A percentile compares a stretch with the other conserved stretches of the same genome.
Evolutionary conservation across 2,113 vertebrate species (phyloP).

Genomic region (Larimichthys polyactis): DNA sequence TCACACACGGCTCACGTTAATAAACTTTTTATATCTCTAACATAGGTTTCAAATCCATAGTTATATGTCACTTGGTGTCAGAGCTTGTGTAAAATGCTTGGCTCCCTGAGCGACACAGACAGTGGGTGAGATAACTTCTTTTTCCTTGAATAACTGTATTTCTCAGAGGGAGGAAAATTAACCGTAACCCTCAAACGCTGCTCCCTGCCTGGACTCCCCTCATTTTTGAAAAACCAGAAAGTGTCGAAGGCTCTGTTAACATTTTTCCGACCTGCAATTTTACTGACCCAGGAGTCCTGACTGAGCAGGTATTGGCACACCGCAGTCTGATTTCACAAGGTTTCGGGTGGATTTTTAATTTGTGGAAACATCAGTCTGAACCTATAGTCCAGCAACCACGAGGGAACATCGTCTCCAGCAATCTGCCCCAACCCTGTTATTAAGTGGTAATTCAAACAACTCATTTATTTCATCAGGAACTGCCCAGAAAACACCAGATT

Average conservation of each 20-base stretch:
- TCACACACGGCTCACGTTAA: not conserved
- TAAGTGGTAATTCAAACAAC: constrained; percentile 74
- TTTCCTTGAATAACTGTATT: constrained; percentile 24
- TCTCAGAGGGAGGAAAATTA: constrained; percentile 42
- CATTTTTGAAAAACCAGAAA: constrained; percentile 45
- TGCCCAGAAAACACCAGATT: constrained; percentile 45
- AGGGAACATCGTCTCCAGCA: constrained; percentile 71
- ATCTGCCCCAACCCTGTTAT: constrained; percentile 69
- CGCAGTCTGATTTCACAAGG: constrained; percentile 69
- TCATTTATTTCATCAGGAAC: constrained; percentile 66
- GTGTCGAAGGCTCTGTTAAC: constrained; percentile 43
- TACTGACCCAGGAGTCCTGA: constrained; percentile 68
- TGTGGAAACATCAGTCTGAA: constrained; percentile 70
- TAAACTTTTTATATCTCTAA: not conserved
- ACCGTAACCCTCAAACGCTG: constrained; percentile 23
- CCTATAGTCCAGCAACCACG: constrained; percentile 69
- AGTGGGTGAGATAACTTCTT: constrained; percentile 39
- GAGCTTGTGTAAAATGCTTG: not conserved
- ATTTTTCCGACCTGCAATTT: constrained; percentile 72
- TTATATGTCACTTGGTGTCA: constrained; percentile 9
- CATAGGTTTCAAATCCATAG: not conserved
- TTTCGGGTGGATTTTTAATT: constrained; percentile 76
- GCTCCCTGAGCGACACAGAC: constrained; percentile 16
- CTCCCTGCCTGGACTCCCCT: not conserved
- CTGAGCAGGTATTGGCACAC: constrained; percentile 76